Conservation (phyloP, 2,797 vertebrate genomes). For the Myotis pilosus region DNA sequence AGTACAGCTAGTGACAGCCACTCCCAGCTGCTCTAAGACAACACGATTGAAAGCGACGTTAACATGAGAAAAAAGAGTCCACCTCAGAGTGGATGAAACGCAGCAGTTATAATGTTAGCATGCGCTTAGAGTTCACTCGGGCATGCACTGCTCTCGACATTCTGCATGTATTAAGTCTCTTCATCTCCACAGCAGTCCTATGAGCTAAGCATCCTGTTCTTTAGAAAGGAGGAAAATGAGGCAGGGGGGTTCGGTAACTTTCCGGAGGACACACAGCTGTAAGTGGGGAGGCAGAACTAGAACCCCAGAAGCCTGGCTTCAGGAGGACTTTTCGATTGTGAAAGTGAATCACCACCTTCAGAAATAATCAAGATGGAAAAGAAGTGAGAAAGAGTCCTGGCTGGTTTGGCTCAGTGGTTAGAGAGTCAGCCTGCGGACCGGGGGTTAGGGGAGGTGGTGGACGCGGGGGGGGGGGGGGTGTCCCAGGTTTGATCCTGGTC, state of each 20-base stretch:
- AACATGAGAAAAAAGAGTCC: background rate
- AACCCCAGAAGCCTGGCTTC: background rate
- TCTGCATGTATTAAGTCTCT: background rate
- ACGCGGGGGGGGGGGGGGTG: too few species aligned
- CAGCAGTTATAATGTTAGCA: background rate
- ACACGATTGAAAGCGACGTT: background rate
- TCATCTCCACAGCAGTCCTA: background rate
- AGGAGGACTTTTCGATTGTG: background rate
- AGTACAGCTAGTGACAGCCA: background rate
- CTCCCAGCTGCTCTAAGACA: background rate
- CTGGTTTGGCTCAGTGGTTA: too few species aligned
- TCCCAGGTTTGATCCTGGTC: too few species aligned
- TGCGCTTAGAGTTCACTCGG: background rate
- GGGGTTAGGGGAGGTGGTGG: too few species aligned
- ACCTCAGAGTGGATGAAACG: background rate
- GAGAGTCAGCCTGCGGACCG: too few species aligned
- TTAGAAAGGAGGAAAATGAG: constrained; percentile 17
- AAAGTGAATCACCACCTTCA: background rate
- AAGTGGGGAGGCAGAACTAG: background rate
- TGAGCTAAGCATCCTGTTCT: background rate
- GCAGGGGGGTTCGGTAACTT: background rate
- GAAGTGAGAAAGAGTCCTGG: background rate
- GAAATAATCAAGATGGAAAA: background rate
- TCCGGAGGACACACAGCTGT: background rate
- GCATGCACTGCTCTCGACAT: background rate